phyloP scores from a whole-genome alignment of 2,113 vertebrate species.

The Megaceryle torquata region DNA sequence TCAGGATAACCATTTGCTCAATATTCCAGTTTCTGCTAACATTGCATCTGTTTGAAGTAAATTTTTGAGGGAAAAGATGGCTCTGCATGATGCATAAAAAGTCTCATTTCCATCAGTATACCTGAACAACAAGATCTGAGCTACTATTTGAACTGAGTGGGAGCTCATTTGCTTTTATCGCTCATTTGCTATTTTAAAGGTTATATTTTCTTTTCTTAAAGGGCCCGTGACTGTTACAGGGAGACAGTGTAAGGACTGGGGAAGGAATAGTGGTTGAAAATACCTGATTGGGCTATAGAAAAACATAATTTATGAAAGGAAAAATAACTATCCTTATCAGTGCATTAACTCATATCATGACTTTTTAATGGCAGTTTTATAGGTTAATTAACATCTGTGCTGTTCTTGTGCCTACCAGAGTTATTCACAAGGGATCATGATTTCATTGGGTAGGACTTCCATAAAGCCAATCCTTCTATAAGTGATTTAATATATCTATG shows the following conservation, averaged over 20 bases:
- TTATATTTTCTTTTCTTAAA: neutral
- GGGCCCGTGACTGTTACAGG: neutral
- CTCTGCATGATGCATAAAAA: neutral
- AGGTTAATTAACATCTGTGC: conserved; percentile 27
- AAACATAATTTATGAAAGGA: conserved; percentile 2
- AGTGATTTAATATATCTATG: neutral
- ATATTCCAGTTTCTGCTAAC: neutral
- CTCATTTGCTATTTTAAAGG: neutral
- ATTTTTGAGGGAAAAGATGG: neutral
- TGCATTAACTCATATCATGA: conserved; percentile 18
- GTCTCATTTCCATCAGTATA: neutral
- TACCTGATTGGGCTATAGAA: neutral
- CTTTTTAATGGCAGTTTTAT: conserved; percentile 20
- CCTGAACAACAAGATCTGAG: neutral
- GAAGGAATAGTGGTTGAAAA: neutral
- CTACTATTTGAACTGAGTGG: neutral
- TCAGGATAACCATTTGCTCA: neutral
- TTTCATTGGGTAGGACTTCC: conserved; percentile 2
- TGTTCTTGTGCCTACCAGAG: neutral
- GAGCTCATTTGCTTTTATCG: neutral
- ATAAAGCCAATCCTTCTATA: neutral
- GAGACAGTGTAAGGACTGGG: neutral
- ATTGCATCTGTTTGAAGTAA: neutral
- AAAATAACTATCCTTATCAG: conserved; percentile 8
- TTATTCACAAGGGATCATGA: neutral